Evolutionary conservation across 2,888 invertebrate species (phyloP).

Genomic region (Pycnomerus fuliginosus): DNA sequence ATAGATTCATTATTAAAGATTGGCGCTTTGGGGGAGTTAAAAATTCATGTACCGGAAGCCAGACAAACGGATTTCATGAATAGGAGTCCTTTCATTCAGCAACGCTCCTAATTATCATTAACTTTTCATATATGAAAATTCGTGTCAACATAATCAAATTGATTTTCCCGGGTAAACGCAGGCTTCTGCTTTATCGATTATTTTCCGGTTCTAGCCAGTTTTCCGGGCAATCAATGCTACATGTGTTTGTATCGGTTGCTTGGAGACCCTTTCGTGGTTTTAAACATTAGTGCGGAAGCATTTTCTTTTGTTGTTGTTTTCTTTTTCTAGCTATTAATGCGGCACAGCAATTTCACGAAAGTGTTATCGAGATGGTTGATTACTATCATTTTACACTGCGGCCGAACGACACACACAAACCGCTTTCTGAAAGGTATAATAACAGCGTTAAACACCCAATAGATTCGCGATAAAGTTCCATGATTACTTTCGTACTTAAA

Average conservation of each 20-base stretch:
- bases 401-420: too few relatives aligned
- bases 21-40: too few relatives aligned
- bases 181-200: conserved; percentile 47
- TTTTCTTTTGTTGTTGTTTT: conserved; percentile 43
- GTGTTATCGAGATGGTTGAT: conserved; percentile 36
- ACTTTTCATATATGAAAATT: too few relatives aligned
- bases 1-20: too few relatives aligned
- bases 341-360: conserved; percentile 39
- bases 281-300: conserved; percentile 42
- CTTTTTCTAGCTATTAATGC: conserved; percentile 44
- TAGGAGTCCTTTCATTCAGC: too few relatives aligned
- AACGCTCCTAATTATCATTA: too few relatives aligned
- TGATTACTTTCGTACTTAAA: too few relatives aligned
- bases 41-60: too few relatives aligned
- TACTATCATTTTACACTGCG: conserved; percentile 30
- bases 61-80: too few relatives aligned
- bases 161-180: conserved; percentile 44
- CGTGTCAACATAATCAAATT: conserved; percentile 37
- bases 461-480: too few relatives aligned
- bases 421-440: too few relatives aligned
- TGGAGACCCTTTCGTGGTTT: conserved; percentile 41
- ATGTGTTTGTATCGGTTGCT: conserved; percentile 50
- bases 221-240: conserved; percentile 49
- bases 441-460: too few relatives aligned
- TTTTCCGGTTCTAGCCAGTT: conserved; percentile 46